Percentiles rank a stretch among this genome's conserved stretches.
phyloP scores from a whole-genome alignment of 2,888 invertebrate species.

The Eulithis prunata region DNA sequence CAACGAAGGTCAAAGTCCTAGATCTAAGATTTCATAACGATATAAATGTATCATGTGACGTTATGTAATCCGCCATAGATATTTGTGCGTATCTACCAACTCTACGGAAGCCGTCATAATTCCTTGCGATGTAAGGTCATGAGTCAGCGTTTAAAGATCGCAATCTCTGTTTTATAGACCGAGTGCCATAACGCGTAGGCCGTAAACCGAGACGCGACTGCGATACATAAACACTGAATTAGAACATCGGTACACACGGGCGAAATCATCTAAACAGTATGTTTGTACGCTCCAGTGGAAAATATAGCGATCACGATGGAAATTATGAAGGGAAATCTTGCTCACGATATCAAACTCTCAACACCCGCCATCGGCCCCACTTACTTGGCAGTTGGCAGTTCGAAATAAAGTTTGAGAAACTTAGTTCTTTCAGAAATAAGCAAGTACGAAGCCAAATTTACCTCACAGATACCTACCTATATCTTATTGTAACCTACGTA shows the following conservation, averaged over 20 bases:
- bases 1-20: conserved; percentile 26
- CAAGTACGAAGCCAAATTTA: too few species aligned
- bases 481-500: too few species aligned
- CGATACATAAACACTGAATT: conserved; percentile 57
- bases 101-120: conserved; percentile 41
- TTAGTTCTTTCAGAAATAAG: not conserved
- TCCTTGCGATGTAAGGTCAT: conserved; percentile 40
- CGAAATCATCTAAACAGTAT: conserved; percentile 39
- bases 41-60: conserved; percentile 25
- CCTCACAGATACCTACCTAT: too few species aligned
- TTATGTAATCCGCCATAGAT: conserved; percentile 38
- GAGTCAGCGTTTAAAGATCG: conserved; percentile 54
- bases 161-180: conserved; percentile 62
- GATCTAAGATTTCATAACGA: conserved; percentile 30
- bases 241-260: conserved; percentile 39
- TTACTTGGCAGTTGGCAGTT: too few species aligned
- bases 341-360: conserved; percentile 5
- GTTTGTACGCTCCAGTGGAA: conserved; percentile 31
- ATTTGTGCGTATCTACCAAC: conserved; percentile 19
- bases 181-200: conserved; percentile 55
- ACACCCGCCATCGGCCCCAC: not conserved
- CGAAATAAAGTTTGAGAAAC: conserved; percentile 6
- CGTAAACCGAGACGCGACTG: conserved; percentile 58
- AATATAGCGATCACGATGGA: conserved; percentile 23
- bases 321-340: not conserved